phyloP scores from a whole-genome alignment of 1,140 invertebrate genomes.

The Apis laboriosa region DNA sequence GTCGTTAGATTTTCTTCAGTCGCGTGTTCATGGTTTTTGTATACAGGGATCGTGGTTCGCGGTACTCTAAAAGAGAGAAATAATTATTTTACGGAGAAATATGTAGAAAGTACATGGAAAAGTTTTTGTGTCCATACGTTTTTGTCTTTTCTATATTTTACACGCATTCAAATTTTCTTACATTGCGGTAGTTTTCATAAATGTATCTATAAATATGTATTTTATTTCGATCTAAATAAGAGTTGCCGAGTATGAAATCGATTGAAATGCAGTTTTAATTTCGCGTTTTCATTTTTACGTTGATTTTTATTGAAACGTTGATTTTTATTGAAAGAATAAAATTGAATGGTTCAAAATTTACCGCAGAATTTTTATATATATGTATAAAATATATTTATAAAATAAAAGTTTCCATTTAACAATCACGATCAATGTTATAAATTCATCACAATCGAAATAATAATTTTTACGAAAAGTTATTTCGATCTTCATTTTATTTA shows the following conservation, averaged over 20 bases:
- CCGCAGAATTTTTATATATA: neutral
- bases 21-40: neutral
- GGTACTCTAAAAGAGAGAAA: neutral
- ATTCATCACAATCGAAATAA: no score
- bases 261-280: neutral
- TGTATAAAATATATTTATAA: neutral
- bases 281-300: neutral
- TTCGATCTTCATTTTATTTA: no score
- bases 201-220: no score
- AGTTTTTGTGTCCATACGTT: neutral
- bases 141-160: neutral
- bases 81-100: constrained; percentile 2
- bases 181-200: neutral
- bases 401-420: no score
- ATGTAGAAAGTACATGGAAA: neutral
- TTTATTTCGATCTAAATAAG: no score
- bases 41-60: neutral
- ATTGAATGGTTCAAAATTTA: no score
- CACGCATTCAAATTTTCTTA: neutral
- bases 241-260: neutral
- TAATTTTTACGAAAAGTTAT: no score
- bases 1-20: neutral
- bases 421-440: no score
- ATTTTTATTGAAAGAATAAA: neutral
- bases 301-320: neutral